phyloP scores from a whole-genome alignment of 1,140 invertebrate species.

The Brachionus sp. region DNA sequence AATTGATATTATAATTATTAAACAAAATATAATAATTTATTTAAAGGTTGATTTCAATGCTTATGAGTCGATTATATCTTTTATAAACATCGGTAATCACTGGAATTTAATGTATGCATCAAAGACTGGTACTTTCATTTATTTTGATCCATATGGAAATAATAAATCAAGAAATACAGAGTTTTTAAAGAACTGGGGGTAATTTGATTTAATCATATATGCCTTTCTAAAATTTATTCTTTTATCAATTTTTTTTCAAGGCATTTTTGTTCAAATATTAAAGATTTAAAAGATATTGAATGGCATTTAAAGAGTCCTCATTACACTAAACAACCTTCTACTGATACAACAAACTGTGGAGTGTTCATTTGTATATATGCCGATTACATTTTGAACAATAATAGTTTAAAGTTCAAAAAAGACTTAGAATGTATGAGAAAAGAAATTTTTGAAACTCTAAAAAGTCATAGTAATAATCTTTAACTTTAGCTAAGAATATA shows the following conservation, averaged over 20 bases:
- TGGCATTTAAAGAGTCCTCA: slow-evolving; percentile 11
- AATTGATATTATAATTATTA: neutral
- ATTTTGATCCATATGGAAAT: neutral
- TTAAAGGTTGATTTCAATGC: slow-evolving; percentile 9
- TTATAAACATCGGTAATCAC: slow-evolving; percentile 10
- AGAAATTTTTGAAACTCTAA: slow-evolving; percentile 23
- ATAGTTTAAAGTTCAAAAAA: slow-evolving; percentile 30
- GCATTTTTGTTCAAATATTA: slow-evolving; percentile 21
- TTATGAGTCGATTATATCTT: slow-evolving; percentile 18
- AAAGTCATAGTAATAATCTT: slow-evolving; percentile 1
- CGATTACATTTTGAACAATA: slow-evolving; percentile 2
- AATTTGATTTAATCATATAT: slow-evolving; percentile 8
- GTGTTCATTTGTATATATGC: slow-evolving; percentile 12
- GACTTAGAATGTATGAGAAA: neutral
- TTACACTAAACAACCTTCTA: slow-evolving; percentile 7
- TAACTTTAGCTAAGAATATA: slow-evolving; percentile 1
- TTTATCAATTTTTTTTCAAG: neutral
- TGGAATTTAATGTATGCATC: slow-evolving; percentile 37
- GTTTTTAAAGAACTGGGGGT: neutral
- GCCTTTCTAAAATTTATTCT: slow-evolving; percentile 1
- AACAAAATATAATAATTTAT: neutral
- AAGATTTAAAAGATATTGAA: slow-evolving; percentile 14
- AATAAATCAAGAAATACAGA: neutral
- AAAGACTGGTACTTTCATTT: slow-evolving; percentile 6
- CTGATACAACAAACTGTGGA: slow-evolving; percentile 37